phyloP scores from a whole-genome alignment of 2,888 invertebrate species.

The Hypena proboscidalis region DNA sequence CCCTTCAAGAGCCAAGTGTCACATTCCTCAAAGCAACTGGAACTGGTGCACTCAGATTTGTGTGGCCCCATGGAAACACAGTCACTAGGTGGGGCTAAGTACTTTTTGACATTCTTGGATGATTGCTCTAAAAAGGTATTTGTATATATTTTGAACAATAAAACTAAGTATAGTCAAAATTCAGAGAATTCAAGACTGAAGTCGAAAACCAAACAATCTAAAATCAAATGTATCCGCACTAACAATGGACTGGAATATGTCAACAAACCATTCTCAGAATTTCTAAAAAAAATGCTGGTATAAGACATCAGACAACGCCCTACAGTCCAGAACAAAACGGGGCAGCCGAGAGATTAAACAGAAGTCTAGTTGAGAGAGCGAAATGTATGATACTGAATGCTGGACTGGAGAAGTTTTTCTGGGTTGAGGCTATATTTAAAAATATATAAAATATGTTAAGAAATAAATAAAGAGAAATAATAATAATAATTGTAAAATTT shows the following conservation, averaged over 20 bases:
- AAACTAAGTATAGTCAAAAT: slow-evolving; percentile 13
- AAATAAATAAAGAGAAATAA: too few species aligned
- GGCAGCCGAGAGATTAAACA: slow-evolving; percentile 5
- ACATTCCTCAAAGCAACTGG: slow-evolving; percentile 2
- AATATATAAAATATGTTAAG: too few species aligned
- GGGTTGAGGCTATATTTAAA: too few species aligned
- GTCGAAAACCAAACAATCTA: slow-evolving; percentile 20
- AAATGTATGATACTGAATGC: too few species aligned
- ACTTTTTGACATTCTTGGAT: slow-evolving; percentile 27
- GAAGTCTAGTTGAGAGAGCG: slow-evolving; percentile 8
- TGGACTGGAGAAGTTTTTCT: neutral
- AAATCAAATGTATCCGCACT: slow-evolving; percentile 2
- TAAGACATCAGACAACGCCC: slow-evolving; percentile 12
- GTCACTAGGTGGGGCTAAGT: slow-evolving; percentile 18
- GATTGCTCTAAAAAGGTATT: slow-evolving; percentile 16
- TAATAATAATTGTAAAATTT: too few species aligned
- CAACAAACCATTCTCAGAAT: slow-evolving; percentile 2
- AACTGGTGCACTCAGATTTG: slow-evolving; percentile 24
- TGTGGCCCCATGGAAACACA: slow-evolving; percentile 28
- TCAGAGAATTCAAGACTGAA: slow-evolving; percentile 19
- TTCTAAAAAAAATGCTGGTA: slow-evolving; percentile 4
- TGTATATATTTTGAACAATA: slow-evolving; percentile 12
- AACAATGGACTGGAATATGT: slow-evolving; percentile 13
- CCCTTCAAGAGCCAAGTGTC: slow-evolving; percentile 18
- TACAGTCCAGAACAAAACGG: slow-evolving; percentile 14